Evolutionary conservation across 2,888 invertebrate species (phyloP).

Genomic region (Metacarcinus magister): DNA sequence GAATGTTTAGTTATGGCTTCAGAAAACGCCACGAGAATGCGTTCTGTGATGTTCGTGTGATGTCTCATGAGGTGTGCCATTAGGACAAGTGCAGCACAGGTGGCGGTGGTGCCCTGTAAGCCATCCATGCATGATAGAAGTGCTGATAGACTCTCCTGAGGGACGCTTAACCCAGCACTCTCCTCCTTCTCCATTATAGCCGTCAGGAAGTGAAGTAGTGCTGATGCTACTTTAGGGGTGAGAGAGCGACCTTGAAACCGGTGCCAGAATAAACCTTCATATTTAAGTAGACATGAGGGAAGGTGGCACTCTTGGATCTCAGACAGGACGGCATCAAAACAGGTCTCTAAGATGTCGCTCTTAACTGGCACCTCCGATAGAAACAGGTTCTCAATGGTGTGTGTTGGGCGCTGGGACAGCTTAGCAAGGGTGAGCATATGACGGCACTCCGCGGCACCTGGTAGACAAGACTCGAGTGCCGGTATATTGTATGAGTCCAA

Average conservation of each 20-base stretch:
- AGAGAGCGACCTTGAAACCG: neutral
- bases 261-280: neutral
- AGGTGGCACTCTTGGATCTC: neutral
- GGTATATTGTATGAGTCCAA: neutral
- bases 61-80: constrained; percentile 50
- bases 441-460: constrained; percentile 68
- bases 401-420: neutral
- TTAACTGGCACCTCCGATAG: neutral
- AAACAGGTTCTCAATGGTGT: neutral
- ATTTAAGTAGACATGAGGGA: neutral
- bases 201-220: neutral
- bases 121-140: neutral
- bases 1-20: constrained; percentile 46
- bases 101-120: constrained; percentile 55
- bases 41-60: neutral
- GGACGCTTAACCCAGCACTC: neutral
- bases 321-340: neutral
- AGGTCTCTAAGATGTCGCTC: neutral
- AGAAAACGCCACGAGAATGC: constrained; percentile 49
- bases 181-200: neutral
- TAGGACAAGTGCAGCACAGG: constrained; percentile 58
- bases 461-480: neutral
- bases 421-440: neutral
- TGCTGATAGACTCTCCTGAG: neutral
- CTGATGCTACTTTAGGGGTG: neutral